Evolutionary conservation across 37 sponge, comb jelly and placozoan genomes (phyloP), one percentile per base, ranked within the genome.

Genomic region (Cliona cf. orientalis): DNA sequence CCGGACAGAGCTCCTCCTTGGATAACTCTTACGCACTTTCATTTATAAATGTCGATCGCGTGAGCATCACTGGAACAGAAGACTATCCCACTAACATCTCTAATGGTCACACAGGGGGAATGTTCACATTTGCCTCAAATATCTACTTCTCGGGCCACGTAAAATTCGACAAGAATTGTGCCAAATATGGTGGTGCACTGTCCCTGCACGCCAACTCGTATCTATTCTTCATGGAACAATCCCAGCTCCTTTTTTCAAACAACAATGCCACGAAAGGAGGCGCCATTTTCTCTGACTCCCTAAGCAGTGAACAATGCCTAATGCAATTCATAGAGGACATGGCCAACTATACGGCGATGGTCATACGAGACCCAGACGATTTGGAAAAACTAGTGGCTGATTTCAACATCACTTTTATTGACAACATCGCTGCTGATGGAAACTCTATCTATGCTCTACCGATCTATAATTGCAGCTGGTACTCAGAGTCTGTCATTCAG

Each of bases 401-500:
- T 26, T 25, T 61, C 26, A 61, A n/a, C 26, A 12, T 61, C 5
- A 11, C 5, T 11, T 61, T 61, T 61, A 26, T 61, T 6, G 28
- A 61, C 63, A 61, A 61, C 26, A 12, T 6, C 11, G 63, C 28
- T 7, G 23, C 5, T 5, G 28, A 61, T 25, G 63, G 63, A 11
- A 12, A 61, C 22, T 61, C 63, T 61, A 26, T 61, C 5, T 61
- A 25, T 61, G 63, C 63, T 25, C 26, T 6, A 12, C 63, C 63
- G 26, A 11, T 61, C 25, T 61, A 61, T 22, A 6, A 61, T 26
- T 61, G 63, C 63, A 6, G 26, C 11, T 61, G 63, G 63, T 61
- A 61, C 26, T n/a, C 63, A 25, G 63, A 61, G 26, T 61, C 63
- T 25, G 63, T 61, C 63, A 6, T 61, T 22, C 63, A 61, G 23